phyloP scores from a whole-genome alignment of 1,140 invertebrate genomes.

The Neocloeon triangulifer region DNA sequence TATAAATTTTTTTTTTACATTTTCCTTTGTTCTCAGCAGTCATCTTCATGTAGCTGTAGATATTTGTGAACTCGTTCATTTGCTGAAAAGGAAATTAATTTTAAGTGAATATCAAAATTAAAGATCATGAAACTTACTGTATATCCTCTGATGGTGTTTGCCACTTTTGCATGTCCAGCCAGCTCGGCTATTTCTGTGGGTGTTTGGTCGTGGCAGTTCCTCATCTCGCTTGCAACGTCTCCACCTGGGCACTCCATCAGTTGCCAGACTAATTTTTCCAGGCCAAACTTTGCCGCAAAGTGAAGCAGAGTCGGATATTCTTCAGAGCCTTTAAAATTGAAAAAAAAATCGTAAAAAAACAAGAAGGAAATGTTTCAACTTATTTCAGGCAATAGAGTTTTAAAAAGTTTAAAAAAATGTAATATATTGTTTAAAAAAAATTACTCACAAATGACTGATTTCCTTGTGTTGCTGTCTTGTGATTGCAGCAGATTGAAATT shows the following conservation, averaged over 20 bases:
- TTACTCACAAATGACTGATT: slow-evolving; percentile 19
- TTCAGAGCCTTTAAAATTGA: slow-evolving; percentile 31
- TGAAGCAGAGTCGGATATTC: slow-evolving; percentile 72
- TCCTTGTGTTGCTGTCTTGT: slow-evolving; percentile 14
- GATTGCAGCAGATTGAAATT: slow-evolving; percentile 48
- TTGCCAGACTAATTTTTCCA: slow-evolving; percentile 58
- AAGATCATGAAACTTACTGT: slow-evolving; percentile 28
- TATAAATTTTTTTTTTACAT: too few relatives aligned
- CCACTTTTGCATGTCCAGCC: slow-evolving; percentile 39
- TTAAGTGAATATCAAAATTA: slow-evolving; percentile 1
- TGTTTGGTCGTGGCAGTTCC: slow-evolving; percentile 50
- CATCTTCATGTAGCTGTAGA: slow-evolving; percentile 62
- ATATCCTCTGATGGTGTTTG: slow-evolving; percentile 48
- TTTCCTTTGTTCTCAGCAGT: slow-evolving; percentile 11
- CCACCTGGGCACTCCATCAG: slow-evolving; percentile 66
- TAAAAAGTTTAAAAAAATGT: too few relatives aligned
- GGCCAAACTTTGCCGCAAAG: slow-evolving; percentile 63
- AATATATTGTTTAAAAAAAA: too few relatives aligned
- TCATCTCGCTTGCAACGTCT: slow-evolving; percentile 48
- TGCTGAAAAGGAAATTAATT: slow-evolving; percentile 19
- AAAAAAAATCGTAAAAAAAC: too few relatives aligned
- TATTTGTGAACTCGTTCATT: slow-evolving; percentile 58
- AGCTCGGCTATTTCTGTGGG: slow-evolving; percentile 58
- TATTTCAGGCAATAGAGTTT: too few relatives aligned
- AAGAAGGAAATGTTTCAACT: too few relatives aligned